These are phyloP conservation scores for Autographa pulchrina DNA, from an alignment of 2,888 invertebrate genomes.

Conservation along the genomic window DNA sequence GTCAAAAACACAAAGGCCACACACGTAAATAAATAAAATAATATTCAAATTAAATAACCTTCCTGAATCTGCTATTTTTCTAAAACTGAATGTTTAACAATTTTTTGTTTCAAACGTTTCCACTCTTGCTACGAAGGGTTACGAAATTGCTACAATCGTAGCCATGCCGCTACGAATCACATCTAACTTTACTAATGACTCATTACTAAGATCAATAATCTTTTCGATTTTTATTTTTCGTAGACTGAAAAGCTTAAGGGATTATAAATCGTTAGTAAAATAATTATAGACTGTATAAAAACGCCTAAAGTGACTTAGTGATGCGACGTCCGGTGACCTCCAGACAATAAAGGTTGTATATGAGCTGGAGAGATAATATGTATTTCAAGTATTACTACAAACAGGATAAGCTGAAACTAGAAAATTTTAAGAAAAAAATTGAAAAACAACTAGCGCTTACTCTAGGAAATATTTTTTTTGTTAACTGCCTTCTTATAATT, in stretches of 20 bases:
- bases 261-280: not conserved
- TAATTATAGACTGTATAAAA: not conserved
- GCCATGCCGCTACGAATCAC: not conserved
- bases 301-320: not conserved
- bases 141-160: slow-evolving; percentile 1
- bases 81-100: not conserved
- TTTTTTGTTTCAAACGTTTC: not conserved
- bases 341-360: not conserved
- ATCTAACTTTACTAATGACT: slow-evolving; percentile 4
- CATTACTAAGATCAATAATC: not conserved
- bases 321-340: slow-evolving; percentile 4
- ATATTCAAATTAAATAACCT: not conserved
- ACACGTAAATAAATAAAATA: not conserved
- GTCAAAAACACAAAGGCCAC: too few species aligned
- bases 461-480: too few species aligned
- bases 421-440: not conserved
- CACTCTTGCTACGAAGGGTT: slow-evolving; percentile 4
- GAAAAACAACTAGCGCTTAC: not conserved
- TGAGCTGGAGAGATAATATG: too few species aligned
- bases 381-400: not conserved
- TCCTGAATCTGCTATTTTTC: too few species aligned
- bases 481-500: too few species aligned
- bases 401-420: not conserved
- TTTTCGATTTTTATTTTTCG: not conserved
- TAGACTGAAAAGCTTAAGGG: not conserved